Evolutionary conservation across 2,113 vertebrate species (phyloP).

Genomic region (Emydura subglobosa): DNA sequence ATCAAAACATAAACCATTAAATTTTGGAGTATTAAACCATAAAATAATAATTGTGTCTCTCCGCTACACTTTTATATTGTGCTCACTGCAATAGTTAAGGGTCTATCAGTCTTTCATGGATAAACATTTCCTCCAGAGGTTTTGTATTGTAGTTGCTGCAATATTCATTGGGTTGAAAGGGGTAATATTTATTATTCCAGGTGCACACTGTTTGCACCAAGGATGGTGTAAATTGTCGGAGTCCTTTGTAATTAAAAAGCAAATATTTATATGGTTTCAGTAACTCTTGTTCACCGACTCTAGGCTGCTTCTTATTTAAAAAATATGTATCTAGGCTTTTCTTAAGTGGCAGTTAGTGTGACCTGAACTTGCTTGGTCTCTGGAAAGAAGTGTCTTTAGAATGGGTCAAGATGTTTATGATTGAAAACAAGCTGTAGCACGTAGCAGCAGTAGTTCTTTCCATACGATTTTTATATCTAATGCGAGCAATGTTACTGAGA

Average conservation of each 20-base stretch:
- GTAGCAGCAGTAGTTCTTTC: conserved; percentile 36
- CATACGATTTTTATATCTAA: conserved; percentile 62
- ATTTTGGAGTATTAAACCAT: no score
- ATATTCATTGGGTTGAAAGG: background rate
- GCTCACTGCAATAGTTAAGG: rapidly evolving
- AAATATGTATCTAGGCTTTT: background rate
- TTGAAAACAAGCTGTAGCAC: conserved; percentile 46
- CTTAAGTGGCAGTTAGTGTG: background rate
- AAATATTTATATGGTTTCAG: background rate
- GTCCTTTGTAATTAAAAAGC: background rate
- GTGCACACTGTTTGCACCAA: background rate
- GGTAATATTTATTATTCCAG: background rate
- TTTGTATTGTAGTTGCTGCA: background rate
- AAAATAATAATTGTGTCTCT: background rate
- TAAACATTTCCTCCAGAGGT: background rate
- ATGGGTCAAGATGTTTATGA: conserved; percentile 33
- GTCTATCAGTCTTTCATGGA: rapidly evolving
- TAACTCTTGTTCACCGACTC: background rate
- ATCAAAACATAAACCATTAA: no score
- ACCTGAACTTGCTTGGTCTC: background rate
- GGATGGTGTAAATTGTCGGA: background rate
- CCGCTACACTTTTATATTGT: background rate
- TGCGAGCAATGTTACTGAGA: conserved; percentile 33
- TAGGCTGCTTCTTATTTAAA: background rate
- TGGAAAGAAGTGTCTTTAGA: conserved; percentile 25